Base-by-base conservation (phyloP, 2,113 vertebrate species). In the Colistium nudipinnis region DNA sequence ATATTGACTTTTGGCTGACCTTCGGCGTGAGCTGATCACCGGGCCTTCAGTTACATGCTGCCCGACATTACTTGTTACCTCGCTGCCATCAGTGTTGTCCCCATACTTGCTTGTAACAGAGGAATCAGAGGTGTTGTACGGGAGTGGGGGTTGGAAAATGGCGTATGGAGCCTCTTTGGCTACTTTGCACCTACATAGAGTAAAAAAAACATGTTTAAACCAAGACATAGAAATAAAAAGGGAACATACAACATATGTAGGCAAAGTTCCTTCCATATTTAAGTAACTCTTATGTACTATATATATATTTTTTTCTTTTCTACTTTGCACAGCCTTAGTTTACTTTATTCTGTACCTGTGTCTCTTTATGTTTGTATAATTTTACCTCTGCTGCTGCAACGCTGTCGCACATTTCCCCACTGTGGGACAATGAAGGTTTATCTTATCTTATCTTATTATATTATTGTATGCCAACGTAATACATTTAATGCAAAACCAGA, bases 181-280 rank as follows among this genome's bases (percentile, higher is more conserved):
- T 33, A 24, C 60, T 71, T 89, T 92, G 74, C 93, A 94, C 86
- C 91, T 94, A 49, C 28, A 25, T 24, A 70, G 31, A 82, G 24
- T 27, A 85, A 24, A 59, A n/a, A 8, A 60, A 14, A 2, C 20
- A 49, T 41, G 51, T 76, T 62, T 80, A 33, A 74, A 65, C 16
- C 6, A 57, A 61, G 10, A 0, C 27, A 45, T 1, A 4, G 48
- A 48, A 54, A 56, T 2, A 14, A 16, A 62, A 10, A 35, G 60
- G 24, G 9, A 5, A 39, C 30, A 47, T 51, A 25, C 3, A n/a
- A 20, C 13, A 39, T 47, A 35, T 31, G 39, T 28, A 33, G 12
- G 31, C 2, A 7, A n/a, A 30, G 52, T 66, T 71, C 28, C 28
- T 27, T 43, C 10, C n/a, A 48, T 10, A 41, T 48, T 9, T 30